phyloP scores from a whole-genome alignment of 1,140 invertebrate genomes.

The Eufriesea mexicana region DNA sequence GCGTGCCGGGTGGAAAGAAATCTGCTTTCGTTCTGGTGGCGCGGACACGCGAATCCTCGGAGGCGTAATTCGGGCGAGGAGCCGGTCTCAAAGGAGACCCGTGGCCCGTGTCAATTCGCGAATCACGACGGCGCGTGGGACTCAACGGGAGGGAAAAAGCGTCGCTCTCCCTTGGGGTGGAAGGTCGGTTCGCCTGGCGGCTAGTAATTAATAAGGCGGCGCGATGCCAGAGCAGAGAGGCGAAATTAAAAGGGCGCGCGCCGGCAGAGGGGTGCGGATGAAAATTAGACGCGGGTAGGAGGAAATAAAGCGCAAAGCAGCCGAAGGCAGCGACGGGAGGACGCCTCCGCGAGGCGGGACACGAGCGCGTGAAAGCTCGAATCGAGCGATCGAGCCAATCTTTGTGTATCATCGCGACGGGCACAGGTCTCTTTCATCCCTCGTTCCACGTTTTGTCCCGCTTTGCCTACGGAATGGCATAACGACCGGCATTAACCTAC shows the following conservation, averaged over 20 bases:
- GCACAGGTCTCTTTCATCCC: not conserved
- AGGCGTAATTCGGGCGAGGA: not conserved
- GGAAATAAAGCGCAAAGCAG: constrained; percentile 1
- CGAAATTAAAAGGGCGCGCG: constrained; percentile 14
- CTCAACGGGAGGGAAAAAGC: not conserved
- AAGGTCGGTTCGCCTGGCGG: not conserved
- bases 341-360: not conserved
- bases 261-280: too few relatives aligned
- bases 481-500: constrained; percentile 1
- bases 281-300: not conserved
- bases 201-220: constrained; percentile 20
- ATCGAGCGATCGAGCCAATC: not conserved
- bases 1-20: too few relatives aligned
- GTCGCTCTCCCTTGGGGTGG: not conserved
- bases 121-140: not conserved
- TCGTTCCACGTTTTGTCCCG: not conserved
- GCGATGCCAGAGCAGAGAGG: not conserved
- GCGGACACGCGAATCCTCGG: too few relatives aligned
- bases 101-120: constrained; percentile 2
- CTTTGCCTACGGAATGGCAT: not conserved
- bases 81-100: not conserved
- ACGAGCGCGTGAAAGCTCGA: too few relatives aligned
- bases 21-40: too few relatives aligned
- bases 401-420: not conserved
- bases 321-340: not conserved